Evolutionary conservation across 2,888 invertebrate species (phyloP).

Genomic region (Seira sanloemensis): DNA sequence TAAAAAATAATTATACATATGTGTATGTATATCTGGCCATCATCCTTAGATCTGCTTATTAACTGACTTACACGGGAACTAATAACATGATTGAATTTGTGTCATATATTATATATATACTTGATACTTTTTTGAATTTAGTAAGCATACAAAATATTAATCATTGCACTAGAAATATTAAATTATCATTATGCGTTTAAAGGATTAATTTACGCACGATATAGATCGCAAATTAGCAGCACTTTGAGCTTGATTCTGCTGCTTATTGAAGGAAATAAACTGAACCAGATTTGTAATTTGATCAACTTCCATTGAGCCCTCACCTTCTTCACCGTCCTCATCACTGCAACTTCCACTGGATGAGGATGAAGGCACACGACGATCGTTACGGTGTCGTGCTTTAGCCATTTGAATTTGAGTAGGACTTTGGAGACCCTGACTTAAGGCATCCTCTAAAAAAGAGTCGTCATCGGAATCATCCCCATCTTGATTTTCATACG

Average conservation of each 20-base stretch:
- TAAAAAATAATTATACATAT: not conserved
- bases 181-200: not conserved
- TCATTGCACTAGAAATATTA: not conserved
- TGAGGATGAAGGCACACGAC: slow-evolving; percentile 70
- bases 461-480: slow-evolving; percentile 69
- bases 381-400: slow-evolving; percentile 65
- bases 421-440: slow-evolving; percentile 50
- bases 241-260: slow-evolving; percentile 44
- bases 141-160: not conserved
- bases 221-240: slow-evolving; percentile 22
- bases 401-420: slow-evolving; percentile 36
- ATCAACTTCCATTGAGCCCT: slow-evolving; percentile 78
- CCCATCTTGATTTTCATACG: slow-evolving; percentile 46
- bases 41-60: not conserved
- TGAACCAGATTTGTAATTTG: slow-evolving; percentile 80
- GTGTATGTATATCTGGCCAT: not conserved
- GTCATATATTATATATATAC: too few relatives aligned
- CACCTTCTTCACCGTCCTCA: slow-evolving; percentile 58
- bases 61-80: not conserved
- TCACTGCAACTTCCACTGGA: slow-evolving; percentile 67
- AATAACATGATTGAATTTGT: not conserved
- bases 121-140: not conserved
- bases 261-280: slow-evolving; percentile 78
- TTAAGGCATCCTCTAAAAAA: slow-evolving; percentile 70
- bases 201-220: not conserved